Conservation (phyloP, 2,797 vertebrate species). For the Danio albolineatus region DNA sequence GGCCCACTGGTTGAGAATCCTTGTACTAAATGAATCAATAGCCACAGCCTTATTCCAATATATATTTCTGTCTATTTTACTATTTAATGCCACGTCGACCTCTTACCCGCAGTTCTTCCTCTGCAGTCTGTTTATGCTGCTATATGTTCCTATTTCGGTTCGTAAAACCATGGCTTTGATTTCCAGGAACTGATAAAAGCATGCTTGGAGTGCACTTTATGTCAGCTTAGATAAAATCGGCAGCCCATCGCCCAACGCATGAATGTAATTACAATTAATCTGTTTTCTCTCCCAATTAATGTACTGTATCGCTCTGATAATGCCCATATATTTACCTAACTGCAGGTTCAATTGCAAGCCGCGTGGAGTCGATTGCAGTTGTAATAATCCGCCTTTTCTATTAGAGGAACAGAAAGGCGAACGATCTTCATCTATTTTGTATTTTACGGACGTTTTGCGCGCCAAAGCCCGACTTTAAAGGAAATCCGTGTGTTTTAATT, state of each 20-base stretch:
- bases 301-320: conserved; percentile 20
- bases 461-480: conserved; percentile 23
- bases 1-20: too few relatives aligned
- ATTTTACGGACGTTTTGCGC: conserved; percentile 2
- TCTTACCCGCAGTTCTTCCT: neutral
- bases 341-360: conserved; percentile 34
- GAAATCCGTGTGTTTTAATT: conserved; percentile 38
- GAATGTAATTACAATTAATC: conserved; percentile 32
- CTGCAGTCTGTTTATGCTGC: neutral
- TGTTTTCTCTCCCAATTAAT: conserved; percentile 16
- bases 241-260: conserved; percentile 18
- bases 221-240: conserved; percentile 7
- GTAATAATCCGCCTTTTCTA: conserved; percentile 48
- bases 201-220: neutral
- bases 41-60: neutral
- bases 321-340: conserved; percentile 20
- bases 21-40: too few relatives aligned
- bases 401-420: conserved; percentile 6
- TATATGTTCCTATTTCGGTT: neutral
- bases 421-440: conserved; percentile 21
- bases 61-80: neutral
- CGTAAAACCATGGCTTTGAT: neutral
- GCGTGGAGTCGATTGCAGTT: conserved; percentile 54
- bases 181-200: neutral
- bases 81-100: neutral